phyloP scores from a whole-genome alignment of 2,113 vertebrate species.

The Poicephalus meyeri region DNA sequence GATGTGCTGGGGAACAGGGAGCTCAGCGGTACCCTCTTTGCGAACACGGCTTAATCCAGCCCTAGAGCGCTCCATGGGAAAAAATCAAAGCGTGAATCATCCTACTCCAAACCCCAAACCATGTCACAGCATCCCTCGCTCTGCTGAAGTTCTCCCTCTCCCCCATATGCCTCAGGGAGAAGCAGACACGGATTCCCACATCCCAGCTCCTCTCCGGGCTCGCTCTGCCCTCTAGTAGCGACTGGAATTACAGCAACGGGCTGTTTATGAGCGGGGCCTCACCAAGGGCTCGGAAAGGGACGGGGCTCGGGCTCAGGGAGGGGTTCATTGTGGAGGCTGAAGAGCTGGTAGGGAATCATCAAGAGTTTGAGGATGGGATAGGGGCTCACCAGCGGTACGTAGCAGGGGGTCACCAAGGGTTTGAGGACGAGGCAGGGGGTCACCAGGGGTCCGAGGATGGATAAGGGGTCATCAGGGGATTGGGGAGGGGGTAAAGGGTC shows the following conservation, averaged over 20 bases:
- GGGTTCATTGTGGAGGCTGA: neutral
- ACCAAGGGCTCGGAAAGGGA: neutral
- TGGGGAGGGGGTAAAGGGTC: neutral
- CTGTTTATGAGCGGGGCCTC: neutral
- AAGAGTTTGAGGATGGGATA: neutral
- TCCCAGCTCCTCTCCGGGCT: neutral
- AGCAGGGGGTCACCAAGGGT: neutral
- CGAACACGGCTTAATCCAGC: neutral
- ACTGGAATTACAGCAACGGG: neutral
- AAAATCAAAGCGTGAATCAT: neutral
- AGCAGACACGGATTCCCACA: neutral
- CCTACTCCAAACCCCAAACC: conserved; percentile 4
- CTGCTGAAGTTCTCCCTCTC: neutral
- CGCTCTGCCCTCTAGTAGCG: neutral
- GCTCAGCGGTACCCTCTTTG: neutral
- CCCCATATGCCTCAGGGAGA: neutral
- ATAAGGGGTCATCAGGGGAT: neutral
- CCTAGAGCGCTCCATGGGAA: neutral
- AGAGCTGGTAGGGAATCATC: neutral
- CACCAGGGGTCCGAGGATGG: neutral
- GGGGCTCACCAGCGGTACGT: neutral
- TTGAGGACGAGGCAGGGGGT: neutral
- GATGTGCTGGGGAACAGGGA: neutral
- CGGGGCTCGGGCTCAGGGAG: neutral
- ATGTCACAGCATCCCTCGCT: neutral